Evolutionary conservation across 2,113 vertebrate species (phyloP).

Genomic region (Nothobranchius furzeri): DNA sequence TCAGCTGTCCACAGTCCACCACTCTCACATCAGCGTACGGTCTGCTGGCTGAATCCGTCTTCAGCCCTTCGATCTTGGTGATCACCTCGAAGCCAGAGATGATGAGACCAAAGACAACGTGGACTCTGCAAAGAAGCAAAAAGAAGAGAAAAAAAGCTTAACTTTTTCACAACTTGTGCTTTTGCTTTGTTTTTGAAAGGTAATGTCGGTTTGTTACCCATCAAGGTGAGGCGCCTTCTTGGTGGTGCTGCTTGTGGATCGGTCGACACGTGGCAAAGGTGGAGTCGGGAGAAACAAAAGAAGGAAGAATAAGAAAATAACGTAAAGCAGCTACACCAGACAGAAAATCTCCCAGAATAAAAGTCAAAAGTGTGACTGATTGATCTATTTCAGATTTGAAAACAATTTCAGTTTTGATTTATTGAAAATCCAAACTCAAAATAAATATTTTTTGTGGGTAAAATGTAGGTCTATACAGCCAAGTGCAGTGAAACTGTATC

Average conservation of each 20-base stretch:
- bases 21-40: conserved; percentile 96
- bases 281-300: conserved; percentile 52
- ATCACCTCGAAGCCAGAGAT: conserved; percentile 98
- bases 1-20: conserved; percentile 93
- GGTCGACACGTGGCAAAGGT: conserved; percentile 39
- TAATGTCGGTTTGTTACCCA: conserved; percentile 74
- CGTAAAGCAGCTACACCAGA: conserved; percentile 22
- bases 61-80: conserved; percentile 95
- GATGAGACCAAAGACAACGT: conserved; percentile 96
- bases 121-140: conserved; percentile 81
- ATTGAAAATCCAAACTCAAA: too few relatives aligned
- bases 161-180: too few relatives aligned
- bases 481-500: conserved; percentile 18
- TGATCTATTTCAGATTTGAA: conserved; percentile 13
- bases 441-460: neutral
- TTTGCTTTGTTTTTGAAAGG: too few relatives aligned
- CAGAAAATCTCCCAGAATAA: conserved; percentile 11
- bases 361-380: conserved; percentile 9
- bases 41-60: conserved; percentile 93
- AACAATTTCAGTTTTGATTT: too few relatives aligned
- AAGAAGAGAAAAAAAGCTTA: neutral
- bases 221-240: conserved; percentile 96
- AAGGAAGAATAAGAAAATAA: conserved; percentile 61
- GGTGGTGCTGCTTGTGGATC: conserved; percentile 87
- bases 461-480: conserved; percentile 1